Base-by-base conservation (phyloP, 2,113 vertebrate species). In the Climacteris rufus region DNA sequence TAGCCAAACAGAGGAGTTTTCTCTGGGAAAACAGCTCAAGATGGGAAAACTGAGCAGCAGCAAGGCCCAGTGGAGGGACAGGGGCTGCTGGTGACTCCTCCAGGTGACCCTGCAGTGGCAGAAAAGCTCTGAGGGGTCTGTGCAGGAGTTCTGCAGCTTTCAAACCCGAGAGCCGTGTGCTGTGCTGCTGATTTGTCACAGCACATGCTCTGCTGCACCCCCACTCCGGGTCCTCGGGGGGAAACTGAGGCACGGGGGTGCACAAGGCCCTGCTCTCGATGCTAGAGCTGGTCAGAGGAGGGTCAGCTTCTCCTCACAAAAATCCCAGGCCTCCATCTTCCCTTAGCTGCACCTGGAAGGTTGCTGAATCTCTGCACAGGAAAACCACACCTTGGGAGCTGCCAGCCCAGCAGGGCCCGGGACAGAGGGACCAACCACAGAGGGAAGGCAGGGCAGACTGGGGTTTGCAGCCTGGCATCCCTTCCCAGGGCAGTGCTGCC, bases 211-310 rank as follows among this genome's bases (percentile, higher is more conserved):
- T 84, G 39, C 59, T 64, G 59, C 39, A 39, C 5, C 40, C 11
- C 44, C 35, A 4, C 10, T 45, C 44, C 39, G 15, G 65, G 64
- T 10, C 52, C 40, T 47, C 13, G 4, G 25, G 19, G 64, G 59
- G 37, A 89, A 87, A 84, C 53, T 50, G 87, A 80, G 92, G 63
- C 76, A 88, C 61, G 8, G 63, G 47, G 37, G 42, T 42, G 24
- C 37, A n/a, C 0, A 0, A 56, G 21, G 13, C 4, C 12, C 12
- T 20, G 15, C 20, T 65, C 45, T 69, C 0, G 0, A 2, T 24
- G 39, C 15, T 59, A 15, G 28, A 83, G 35, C 49, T 17, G 16
- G 8, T 30, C 52, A 57, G 33, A 69, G 21, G 16, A 31, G n/a
- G 16, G 3, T 63, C 42, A 63, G 20, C 17, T 80, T 37, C 35